phyloP scores from a whole-genome alignment of 2,888 invertebrate genomes.

The Bugulina stolonifera region DNA sequence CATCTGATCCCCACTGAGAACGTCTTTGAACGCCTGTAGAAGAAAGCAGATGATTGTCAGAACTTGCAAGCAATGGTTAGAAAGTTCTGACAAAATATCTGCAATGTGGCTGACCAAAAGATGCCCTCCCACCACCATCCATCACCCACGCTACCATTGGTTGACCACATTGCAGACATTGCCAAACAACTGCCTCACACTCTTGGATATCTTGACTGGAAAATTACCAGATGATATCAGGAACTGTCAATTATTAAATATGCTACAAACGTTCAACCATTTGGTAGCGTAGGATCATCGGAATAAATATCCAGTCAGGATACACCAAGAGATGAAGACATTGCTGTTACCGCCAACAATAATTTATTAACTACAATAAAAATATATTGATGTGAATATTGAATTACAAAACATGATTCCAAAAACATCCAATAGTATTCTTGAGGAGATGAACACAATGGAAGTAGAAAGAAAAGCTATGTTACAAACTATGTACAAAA shows the following conservation, averaged over 20 bases:
- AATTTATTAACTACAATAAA: background rate
- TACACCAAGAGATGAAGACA: conserved; percentile 2
- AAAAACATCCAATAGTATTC: too few relatives aligned
- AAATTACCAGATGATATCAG: background rate
- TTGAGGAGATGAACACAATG: too few relatives aligned
- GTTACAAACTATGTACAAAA: too few relatives aligned
- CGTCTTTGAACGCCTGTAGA: conserved; percentile 30
- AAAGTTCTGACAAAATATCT: conserved; percentile 5
- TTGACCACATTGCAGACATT: conserved; percentile 17
- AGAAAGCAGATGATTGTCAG: conserved; percentile 15
- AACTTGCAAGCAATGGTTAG: conserved; percentile 11
- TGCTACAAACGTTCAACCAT: background rate
- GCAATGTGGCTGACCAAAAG: conserved; percentile 16
- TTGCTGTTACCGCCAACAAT: background rate
- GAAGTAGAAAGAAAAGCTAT: too few relatives aligned
- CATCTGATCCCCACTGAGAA: conserved; percentile 51
- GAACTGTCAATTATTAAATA: background rate
- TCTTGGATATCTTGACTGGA: conserved; percentile 19
- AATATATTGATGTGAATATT: too few relatives aligned
- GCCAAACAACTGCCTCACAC: background rate
- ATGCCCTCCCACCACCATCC: background rate
- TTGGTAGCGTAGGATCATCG: conserved; percentile 5
- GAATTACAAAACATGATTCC: too few relatives aligned
- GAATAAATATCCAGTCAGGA: conserved; percentile 1
- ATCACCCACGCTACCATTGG: conserved; percentile 21